Evolutionary conservation across 1,140 invertebrate species (phyloP).

Genomic region (Anoplophora glabripennis): DNA sequence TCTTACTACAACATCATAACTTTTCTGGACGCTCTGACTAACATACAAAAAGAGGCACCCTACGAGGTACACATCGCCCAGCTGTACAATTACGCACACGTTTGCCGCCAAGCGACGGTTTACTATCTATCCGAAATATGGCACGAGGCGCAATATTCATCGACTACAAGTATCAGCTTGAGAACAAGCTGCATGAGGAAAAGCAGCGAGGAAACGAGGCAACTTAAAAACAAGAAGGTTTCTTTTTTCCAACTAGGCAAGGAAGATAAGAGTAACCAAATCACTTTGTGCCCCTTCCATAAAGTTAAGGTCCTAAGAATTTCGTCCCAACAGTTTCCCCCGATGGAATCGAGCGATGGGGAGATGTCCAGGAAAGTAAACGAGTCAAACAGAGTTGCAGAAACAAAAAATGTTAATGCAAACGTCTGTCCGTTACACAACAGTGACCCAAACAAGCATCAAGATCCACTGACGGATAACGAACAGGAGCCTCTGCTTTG

Average conservation of each 20-base stretch:
- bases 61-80: slow-evolving; percentile 19
- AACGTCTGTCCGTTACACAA: no score
- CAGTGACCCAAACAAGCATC: no score
- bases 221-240: slow-evolving; percentile 11
- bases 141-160: not conserved
- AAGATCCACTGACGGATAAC: no score
- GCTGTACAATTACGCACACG: not conserved
- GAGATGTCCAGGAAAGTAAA: no score
- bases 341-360: not conserved
- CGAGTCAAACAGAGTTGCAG: no score
- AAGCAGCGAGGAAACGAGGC: slow-evolving; percentile 2
- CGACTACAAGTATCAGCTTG: not conserved
- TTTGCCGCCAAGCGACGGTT: not conserved
- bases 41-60: slow-evolving; percentile 20
- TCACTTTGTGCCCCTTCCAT: slow-evolving; percentile 16
- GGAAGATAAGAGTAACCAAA: slow-evolving; percentile 21
- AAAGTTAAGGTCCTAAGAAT: not conserved
- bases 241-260: slow-evolving; percentile 2
- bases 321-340: slow-evolving; percentile 7
- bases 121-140: not conserved
- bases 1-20: slow-evolving; percentile 28
- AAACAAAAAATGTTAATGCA: no score
- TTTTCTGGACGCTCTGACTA: slow-evolving; percentile 23
- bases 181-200: slow-evolving; percentile 10
- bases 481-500: no score